Conservation (phyloP, 1,140 invertebrate species). For the Papilio helenus region DNA sequence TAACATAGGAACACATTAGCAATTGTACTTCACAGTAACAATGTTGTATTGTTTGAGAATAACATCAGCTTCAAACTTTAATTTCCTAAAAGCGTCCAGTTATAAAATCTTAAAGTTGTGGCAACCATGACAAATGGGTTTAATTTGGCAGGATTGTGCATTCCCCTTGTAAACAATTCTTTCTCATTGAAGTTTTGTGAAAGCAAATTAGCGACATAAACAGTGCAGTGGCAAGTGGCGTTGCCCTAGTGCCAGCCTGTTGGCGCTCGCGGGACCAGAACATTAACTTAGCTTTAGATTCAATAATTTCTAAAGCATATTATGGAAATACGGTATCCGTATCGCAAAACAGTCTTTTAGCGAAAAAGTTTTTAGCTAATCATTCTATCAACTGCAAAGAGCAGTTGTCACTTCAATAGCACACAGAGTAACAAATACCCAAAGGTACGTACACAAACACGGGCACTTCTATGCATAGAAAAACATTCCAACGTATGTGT, state of each 20-base stretch:
- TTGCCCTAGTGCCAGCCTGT: neutral
- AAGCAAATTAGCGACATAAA: neutral
- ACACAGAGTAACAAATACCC: neutral
- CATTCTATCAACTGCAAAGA: neutral
- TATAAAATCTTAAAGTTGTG: neutral
- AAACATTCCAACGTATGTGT: neutral
- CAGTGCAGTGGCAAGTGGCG: neutral
- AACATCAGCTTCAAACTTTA: neutral
- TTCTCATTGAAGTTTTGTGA: neutral
- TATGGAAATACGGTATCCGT: too few species aligned
- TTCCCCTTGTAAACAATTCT: neutral
- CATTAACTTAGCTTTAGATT: too few species aligned
- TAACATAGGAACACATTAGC: neutral
- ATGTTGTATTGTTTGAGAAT: neutral
- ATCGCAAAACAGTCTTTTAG: neutral
- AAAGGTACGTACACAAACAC: neutral
- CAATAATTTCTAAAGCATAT: too few species aligned
- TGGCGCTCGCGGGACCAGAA: neutral
- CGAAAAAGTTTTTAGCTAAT: neutral
- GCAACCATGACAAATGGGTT: neutral
- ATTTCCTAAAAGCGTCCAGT: neutral
- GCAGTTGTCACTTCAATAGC: neutral
- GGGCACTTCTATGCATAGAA: neutral
- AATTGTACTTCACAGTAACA: neutral
- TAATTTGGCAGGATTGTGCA: conserved; percentile 13